Percentiles rank a stretch among this genome's conserved stretches.
Conservation (phyloP, 2,113 vertebrate genomes). For the Cebus imitator region DNA sequence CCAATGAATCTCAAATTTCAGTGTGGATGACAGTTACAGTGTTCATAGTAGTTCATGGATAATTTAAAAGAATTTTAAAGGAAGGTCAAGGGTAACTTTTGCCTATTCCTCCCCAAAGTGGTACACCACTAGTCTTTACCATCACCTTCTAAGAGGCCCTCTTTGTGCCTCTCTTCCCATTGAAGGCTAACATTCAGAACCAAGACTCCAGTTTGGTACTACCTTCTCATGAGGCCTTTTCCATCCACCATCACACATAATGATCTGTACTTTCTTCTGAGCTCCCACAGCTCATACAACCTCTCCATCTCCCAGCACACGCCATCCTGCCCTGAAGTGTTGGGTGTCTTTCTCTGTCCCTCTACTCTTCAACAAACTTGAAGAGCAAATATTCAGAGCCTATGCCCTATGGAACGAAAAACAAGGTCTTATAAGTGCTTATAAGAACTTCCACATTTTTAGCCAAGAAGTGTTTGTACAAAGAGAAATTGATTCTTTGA, state of each 20-base stretch:
- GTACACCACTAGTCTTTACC: neutral
- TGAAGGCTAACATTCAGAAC: neutral
- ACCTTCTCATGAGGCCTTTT: neutral
- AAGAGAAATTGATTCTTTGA: slow-evolving; percentile 70
- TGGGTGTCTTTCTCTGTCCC: neutral
- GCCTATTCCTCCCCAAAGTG: neutral
- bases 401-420: slow-evolving; percentile 53
- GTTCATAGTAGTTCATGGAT: neutral
- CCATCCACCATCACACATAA: neutral
- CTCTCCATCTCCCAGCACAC: neutral
- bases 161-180: neutral
- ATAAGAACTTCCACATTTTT: slow-evolving; percentile 59
- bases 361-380: neutral
- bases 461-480: slow-evolving; percentile 70
- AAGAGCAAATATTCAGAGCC: neutral
- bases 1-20: neutral
- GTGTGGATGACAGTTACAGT: neutral
- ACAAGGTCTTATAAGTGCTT: slow-evolving; percentile 48
- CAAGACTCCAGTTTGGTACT: neutral
- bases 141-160: neutral
- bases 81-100: slow-evolving; percentile 7
- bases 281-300: fast-evolving
- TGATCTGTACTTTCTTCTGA: neutral
- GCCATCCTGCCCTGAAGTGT: neutral
- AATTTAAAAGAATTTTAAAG: neutral